Evolutionary conservation across 2,797 vertebrate species (phyloP).

Genomic region (Dromococcyx pavoninus): DNA sequence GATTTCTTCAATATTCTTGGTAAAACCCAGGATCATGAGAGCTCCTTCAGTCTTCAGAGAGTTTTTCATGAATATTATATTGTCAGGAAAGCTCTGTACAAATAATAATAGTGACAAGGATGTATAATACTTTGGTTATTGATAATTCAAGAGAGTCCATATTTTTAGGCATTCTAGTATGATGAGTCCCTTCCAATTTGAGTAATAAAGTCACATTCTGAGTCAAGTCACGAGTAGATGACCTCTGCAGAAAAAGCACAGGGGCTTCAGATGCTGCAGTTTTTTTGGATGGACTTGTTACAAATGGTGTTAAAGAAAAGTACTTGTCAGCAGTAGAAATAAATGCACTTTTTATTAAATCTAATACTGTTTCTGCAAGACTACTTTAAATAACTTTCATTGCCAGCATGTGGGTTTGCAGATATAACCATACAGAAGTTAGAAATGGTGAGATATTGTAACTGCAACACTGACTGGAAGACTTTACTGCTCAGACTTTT

Average conservation of each 20-base stretch:
- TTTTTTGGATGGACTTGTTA: neutral
- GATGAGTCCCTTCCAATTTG: neutral
- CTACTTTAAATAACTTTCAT: neutral
- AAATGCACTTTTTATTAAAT: neutral
- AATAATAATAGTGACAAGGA: neutral
- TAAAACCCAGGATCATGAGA: neutral
- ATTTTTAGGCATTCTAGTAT: slow-evolving; percentile 20
- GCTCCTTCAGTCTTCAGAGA: neutral
- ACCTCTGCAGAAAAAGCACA: neutral
- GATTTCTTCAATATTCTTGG: neutral
- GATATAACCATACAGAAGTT: neutral
- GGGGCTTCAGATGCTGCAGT: neutral
- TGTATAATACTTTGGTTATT: slow-evolving; percentile 17
- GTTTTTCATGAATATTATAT: neutral
- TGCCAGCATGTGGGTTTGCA: neutral
- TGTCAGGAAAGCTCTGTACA: neutral
- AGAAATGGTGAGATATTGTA: neutral
- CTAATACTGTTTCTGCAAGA: neutral
- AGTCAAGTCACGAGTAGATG: neutral
- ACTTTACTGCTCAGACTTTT: neutral
- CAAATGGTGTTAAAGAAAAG: neutral
- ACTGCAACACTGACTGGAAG: neutral
- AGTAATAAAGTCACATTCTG: neutral
- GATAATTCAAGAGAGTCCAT: neutral
- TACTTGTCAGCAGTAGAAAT: neutral